A percentile compares a stretch with the other conserved stretches of the same genome.
phyloP scores from a whole-genome alignment of 2,113 vertebrate species.

The Lichenostomus cassidix region DNA sequence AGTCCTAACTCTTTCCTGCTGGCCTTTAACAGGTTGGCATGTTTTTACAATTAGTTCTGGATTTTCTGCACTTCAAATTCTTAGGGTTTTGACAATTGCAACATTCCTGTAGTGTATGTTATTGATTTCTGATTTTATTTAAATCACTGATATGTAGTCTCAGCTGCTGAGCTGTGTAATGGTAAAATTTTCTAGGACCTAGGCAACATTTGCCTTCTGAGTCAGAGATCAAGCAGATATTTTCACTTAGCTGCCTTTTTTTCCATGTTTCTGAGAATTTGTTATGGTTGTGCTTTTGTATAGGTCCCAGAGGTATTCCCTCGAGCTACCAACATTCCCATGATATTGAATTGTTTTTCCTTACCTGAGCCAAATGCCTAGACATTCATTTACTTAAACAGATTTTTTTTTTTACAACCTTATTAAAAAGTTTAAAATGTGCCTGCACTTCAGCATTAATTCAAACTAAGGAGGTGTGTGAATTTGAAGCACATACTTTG shows the following conservation, averaged over 20 bases:
- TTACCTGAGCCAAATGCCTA: background rate
- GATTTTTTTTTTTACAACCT: background rate
- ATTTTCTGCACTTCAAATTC: background rate
- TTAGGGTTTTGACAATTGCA: background rate
- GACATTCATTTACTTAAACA: background rate
- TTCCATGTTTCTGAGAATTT: background rate
- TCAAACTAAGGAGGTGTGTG: background rate
- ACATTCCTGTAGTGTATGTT: background rate
- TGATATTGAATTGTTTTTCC: background rate
- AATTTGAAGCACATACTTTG: background rate
- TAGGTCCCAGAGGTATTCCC: background rate
- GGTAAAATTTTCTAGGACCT: background rate
- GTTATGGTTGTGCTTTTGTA: background rate
- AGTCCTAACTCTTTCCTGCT: slow-evolving; percentile 14
- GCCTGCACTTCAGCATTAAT: background rate
- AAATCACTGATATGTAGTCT: background rate
- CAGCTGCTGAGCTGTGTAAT: background rate
- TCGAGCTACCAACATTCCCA: background rate
- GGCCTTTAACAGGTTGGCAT: background rate
- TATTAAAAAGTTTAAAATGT: background rate
- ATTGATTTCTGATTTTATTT: background rate
- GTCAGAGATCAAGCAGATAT: background rate
- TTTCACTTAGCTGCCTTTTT: background rate
- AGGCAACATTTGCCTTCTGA: background rate
- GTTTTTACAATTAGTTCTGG: background rate